Evolutionary conservation across 2,797 vertebrate genomes (phyloP).

Genomic region (Pseudomugil tenellus): DNA sequence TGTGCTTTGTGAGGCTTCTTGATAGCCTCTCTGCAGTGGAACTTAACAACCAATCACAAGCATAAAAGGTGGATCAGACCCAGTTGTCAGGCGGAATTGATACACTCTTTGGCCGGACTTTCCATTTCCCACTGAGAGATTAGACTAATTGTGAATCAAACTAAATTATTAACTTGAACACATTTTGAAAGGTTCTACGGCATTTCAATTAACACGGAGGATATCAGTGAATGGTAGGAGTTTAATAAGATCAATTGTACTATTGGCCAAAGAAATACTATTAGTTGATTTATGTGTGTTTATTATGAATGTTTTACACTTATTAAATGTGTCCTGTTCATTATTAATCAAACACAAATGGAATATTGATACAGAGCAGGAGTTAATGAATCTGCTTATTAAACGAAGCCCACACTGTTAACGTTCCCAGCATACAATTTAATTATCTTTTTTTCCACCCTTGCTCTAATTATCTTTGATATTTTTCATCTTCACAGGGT

Average conservation of each 20-base stretch:
- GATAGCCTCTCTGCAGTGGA: conserved; percentile 66
- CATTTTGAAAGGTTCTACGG: conserved; percentile 72
- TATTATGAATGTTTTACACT: conserved; percentile 79
- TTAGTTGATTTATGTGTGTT: conserved; percentile 75
- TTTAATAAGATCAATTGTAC: conserved; percentile 76
- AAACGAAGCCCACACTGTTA: conserved; percentile 64
- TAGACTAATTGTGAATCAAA: conserved; percentile 79
- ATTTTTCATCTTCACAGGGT: conserved; percentile 75
- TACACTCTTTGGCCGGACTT: conserved; percentile 67
- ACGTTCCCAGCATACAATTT: conserved; percentile 72
- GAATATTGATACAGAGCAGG: conserved; percentile 67
- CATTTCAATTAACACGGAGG: conserved; percentile 78
- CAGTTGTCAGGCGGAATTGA: conserved; percentile 65
- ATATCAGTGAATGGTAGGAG: conserved; percentile 59
- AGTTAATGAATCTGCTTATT: conserved; percentile 76
- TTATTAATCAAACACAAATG: conserved; percentile 78
- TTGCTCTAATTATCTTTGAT: conserved; percentile 75
- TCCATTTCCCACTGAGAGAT: conserved; percentile 74
- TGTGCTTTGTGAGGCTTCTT: conserved; percentile 62
- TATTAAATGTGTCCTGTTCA: conserved; percentile 69
- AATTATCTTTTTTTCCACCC: conserved; percentile 71
- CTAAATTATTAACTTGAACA: conserved; percentile 77
- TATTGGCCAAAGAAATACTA: conserved; percentile 72
- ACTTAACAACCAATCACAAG: conserved; percentile 71
- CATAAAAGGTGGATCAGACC: conserved; percentile 69